A percentile compares a stretch with the other conserved stretches of the same genome.
phyloP scores from a whole-genome alignment of 1,140 invertebrate genomes.

The Homalodisca vitripennis region DNA sequence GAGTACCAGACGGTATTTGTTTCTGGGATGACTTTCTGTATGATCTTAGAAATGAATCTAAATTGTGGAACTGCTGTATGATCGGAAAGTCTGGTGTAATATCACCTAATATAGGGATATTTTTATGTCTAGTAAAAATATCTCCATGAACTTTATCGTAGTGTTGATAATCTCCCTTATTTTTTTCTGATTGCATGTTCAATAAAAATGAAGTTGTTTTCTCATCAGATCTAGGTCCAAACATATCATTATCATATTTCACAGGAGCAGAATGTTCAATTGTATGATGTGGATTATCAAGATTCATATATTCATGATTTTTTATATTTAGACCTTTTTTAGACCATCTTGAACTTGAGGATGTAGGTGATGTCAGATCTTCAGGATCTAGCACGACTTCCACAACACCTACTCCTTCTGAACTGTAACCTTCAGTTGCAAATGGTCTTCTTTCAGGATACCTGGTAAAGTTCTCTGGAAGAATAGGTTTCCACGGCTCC shows the following conservation, averaged over 20 bases:
- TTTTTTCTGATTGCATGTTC: not conserved
- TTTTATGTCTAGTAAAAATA: slow-evolving; percentile 7
- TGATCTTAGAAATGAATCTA: slow-evolving; percentile 43
- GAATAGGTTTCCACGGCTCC: slow-evolving; percentile 37
- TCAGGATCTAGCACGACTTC: slow-evolving; percentile 37
- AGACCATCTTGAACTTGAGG: not conserved
- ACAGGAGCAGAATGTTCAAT: not conserved
- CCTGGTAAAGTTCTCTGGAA: slow-evolving; percentile 32
- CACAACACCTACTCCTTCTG: slow-evolving; percentile 35
- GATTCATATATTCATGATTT: not conserved
- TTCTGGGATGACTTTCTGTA: slow-evolving; percentile 31
- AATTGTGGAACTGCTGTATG: slow-evolving; percentile 38
- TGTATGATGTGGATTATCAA: not conserved
- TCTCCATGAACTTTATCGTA: not conserved
- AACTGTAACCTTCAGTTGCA: slow-evolving; percentile 27
- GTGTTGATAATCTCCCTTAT: not conserved
- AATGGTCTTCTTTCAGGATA: slow-evolving; percentile 21
- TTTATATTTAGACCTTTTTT: not conserved
- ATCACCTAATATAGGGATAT: not conserved
- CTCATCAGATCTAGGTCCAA: slow-evolving; percentile 24
- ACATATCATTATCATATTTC: slow-evolving; percentile 5
- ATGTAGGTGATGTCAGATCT: not conserved
- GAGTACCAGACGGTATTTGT: slow-evolving; percentile 34
- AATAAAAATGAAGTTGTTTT: slow-evolving; percentile 28
- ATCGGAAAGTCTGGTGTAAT: slow-evolving; percentile 36